A percentile compares a stretch with the other conserved stretches of the same genome.
These are phyloP conservation scores for Dasysyrphus tricinctus DNA, from an alignment of 2,888 invertebrate genomes.

Conservation along the genomic window DNA sequence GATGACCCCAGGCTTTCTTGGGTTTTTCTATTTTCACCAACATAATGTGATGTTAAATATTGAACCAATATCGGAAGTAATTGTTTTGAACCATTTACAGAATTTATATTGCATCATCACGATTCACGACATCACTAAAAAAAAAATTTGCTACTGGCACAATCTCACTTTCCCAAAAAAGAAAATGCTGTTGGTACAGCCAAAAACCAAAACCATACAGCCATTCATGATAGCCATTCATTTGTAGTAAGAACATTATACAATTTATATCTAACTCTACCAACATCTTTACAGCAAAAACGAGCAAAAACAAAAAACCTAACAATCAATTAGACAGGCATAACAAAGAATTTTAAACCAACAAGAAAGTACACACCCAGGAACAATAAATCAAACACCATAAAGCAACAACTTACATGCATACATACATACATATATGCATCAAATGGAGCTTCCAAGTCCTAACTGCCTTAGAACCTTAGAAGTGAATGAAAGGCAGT, in stretches of 20 bases:
- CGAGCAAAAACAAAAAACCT: slow-evolving; percentile 50
- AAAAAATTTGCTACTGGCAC: background rate
- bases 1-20: too few relatives aligned
- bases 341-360: slow-evolving; percentile 40
- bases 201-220: background rate
- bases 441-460: slow-evolving; percentile 37
- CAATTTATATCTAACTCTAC: background rate
- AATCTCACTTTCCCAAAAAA: background rate
- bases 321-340: slow-evolving; percentile 63
- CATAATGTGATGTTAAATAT: too few relatives aligned
- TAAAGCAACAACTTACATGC: slow-evolving; percentile 27
- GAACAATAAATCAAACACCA: slow-evolving; percentile 47
- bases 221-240: too few relatives aligned
- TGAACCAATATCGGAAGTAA: too few relatives aligned
- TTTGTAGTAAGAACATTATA: background rate
- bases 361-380: slow-evolving; percentile 2
- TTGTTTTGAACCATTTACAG: too few relatives aligned
- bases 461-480: background rate
- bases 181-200: background rate
- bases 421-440: background rate
- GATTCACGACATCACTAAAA: too few relatives aligned
- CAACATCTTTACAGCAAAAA: slow-evolving; percentile 46
- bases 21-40: too few relatives aligned
- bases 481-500: slow-evolving; percentile 53
- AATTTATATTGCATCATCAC: too few relatives aligned